Evolutionary conservation across 2,888 invertebrate species (phyloP), one percentile per base, ranked within the genome.

Genomic region (Cheilosia pagana): DNA sequence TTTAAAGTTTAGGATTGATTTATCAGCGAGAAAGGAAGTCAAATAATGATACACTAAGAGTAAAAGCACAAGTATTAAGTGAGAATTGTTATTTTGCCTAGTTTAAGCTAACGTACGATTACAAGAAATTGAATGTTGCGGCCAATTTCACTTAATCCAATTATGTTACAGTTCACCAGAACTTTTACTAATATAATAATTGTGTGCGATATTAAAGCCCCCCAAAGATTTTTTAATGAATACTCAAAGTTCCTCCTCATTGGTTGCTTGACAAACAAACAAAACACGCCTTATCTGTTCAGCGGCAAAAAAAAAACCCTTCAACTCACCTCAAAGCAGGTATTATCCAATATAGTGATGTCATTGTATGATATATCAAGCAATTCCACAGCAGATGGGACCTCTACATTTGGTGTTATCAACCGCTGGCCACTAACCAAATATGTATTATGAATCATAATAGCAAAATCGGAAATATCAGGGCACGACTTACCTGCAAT

Each of bases 361-460:
- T 92, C 93, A 90, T 95, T 95, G 86, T 93, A 92, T 87, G 93
- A 94, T 83, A 95, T 91, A 90, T 94, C 94, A 83, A 95, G 93
- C 53, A 94, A 91, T 90, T 95, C 93, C 35, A 94, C 94, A 23
- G 91, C 92, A 57, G 91, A 90, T 0, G 95, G 94, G 88, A 95
- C 93, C 87, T 94, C 94, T 76, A 94, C 92, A 87, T 93, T 93
- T 3, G 95, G 91, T 87, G 91, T 92, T 85, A 94, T 92, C 87
- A 95, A 92, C 81, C 93, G 94, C 90, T 93, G 94, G 57, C 93
- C 93, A 76, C 93, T 93, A 35, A 6, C 83, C 59, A 35, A 3
- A 12, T 12, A 25, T n/a, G 5, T 23, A 39, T 16, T 16, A 53
- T 48, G 68, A 70, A 3, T 67, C 67, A 77, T 35, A n/a, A 28